Base-by-base conservation (phyloP, 2,113 vertebrate species). In the Choloepus hoffmanni region DNA sequence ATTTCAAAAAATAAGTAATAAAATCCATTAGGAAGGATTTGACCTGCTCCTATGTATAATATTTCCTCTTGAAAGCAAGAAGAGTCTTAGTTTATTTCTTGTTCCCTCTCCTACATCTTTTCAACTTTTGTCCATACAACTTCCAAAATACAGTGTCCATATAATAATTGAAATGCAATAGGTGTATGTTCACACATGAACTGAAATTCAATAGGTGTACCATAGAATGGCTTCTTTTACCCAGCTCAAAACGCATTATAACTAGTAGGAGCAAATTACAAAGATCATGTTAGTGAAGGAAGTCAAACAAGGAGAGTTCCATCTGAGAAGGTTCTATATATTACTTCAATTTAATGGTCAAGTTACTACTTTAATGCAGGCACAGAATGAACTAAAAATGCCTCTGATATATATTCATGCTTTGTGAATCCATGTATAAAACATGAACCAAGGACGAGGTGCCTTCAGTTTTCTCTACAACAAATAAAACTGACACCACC, bases 1-100 rank as follows among this genome's bases (percentile, higher is more conserved):
- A 76, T 28, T 84, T 89, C 45, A 74, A 96, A 90, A 85, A 88
- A 63, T 72, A 50, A 70, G 50, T 87, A 81, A 53, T 58, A 76
- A 81, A 90, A 60, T n/a, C 33, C 21, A 50, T 11, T 5, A 89
- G 45, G 11, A 74, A 95, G 28, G 23, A 79, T 94, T 91, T 91
- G 7, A 55, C 23, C 43, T 33, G 18, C 55, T 53, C 43, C 28
- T 84, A n/a, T 36, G 28, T 53, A 83, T 58, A 74, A 74, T 81
- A 74, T 45, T 88, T 93, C 40, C n/a, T 74, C 30, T 70, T 96
- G n/a, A 94, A 6, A 28, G 11, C 30, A 89, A 91, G 40, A 77
- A 81, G 28, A 7, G 14, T 91, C 24, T 92, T 85, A 43, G 5
- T 48, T 21, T 83, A 72, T 62, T 73, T 92, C 26, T 89, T 0